Evolutionary conservation across 1,140 invertebrate species (phyloP).

Genomic region (Rhynchophorus ferrugineus): DNA sequence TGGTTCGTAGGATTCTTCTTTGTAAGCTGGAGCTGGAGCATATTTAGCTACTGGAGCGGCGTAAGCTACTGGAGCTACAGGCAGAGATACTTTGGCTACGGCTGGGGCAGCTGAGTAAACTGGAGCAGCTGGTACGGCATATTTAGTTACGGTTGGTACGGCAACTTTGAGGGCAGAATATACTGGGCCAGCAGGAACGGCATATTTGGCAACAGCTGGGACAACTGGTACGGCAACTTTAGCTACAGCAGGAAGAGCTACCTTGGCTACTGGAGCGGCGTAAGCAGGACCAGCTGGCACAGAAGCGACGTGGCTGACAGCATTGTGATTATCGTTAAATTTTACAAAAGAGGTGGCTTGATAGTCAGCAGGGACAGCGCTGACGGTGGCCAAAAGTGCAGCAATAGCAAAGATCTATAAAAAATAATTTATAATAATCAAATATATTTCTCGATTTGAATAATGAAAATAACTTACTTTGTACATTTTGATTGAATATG

Average conservation of each 20-base stretch:
- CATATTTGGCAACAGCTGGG: constrained; percentile 14
- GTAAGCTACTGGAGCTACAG: constrained; percentile 22
- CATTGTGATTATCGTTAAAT: constrained; percentile 25
- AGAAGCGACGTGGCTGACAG: constrained; percentile 42
- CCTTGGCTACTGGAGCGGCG: constrained; percentile 17
- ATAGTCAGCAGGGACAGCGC: constrained; percentile 10
- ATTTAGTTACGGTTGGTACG: constrained; percentile 1
- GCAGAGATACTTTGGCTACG: constrained; percentile 20
- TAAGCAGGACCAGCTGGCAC: constrained; percentile 30
- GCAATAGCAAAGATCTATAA: constrained; percentile 12
- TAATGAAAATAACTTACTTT: not conserved
- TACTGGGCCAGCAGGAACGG: constrained; percentile 28
- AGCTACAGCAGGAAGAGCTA: constrained; percentile 10
- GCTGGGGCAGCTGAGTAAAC: constrained; percentile 20
- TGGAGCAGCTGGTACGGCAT: constrained; percentile 17
- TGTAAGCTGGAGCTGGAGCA: not conserved
- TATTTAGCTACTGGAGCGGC: constrained; percentile 6
- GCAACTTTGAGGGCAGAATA: constrained; percentile 14
- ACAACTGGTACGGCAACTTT: constrained; percentile 19
- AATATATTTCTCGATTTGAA: not conserved
- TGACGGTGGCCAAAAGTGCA: constrained; percentile 7
- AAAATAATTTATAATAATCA: not conserved
- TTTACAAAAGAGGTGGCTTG: constrained; percentile 19
- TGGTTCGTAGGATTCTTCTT: constrained; percentile 20
- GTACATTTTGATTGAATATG: not conserved